phyloP scores from a whole-genome alignment of 2,113 vertebrate genomes.

The Hyla sarda region DNA sequence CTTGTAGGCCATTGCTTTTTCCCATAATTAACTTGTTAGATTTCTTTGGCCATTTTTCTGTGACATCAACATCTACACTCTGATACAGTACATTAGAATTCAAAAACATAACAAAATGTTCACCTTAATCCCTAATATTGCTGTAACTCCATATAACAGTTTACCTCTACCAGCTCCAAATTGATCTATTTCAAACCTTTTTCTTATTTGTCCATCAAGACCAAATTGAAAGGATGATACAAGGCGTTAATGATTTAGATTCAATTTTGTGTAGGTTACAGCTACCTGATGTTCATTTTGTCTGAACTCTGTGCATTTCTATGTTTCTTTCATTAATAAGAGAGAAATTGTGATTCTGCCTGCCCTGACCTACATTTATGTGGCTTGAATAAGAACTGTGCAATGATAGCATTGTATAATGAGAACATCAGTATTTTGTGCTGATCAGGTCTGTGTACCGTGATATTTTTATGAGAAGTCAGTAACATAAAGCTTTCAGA shows the following conservation, averaged over 20 bases:
- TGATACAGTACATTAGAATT: neutral
- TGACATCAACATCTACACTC: neutral
- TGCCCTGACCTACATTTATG: slow-evolving; percentile 58
- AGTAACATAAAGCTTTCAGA: slow-evolving; percentile 29
- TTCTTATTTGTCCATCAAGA: slow-evolving; percentile 50
- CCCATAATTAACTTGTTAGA: too few species aligned
- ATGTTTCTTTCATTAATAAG: slow-evolving; percentile 55
- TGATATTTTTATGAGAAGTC: slow-evolving; percentile 32
- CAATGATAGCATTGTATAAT: slow-evolving; percentile 55
- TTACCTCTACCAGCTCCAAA: neutral
- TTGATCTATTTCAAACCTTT: slow-evolving; percentile 36
- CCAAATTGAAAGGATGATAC: slow-evolving; percentile 44
- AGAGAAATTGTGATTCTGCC: slow-evolving; percentile 45
- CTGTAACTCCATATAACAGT: neutral
- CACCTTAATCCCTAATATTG: slow-evolving; percentile 11
- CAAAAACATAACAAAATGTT: neutral
- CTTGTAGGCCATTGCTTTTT: too few species aligned
- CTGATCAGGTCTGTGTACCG: slow-evolving; percentile 24
- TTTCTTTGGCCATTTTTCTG: too few species aligned
- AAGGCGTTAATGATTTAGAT: slow-evolving; percentile 51
- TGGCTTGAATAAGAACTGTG: slow-evolving; percentile 52
- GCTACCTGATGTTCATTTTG: slow-evolving; percentile 54
- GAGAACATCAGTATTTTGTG: slow-evolving; percentile 48
- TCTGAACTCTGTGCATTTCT: slow-evolving; percentile 49
- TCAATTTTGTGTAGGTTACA: slow-evolving; percentile 55